Conservation (phyloP, 2,888 invertebrate genomes). For the Mechanitis mazaeus region DNA sequence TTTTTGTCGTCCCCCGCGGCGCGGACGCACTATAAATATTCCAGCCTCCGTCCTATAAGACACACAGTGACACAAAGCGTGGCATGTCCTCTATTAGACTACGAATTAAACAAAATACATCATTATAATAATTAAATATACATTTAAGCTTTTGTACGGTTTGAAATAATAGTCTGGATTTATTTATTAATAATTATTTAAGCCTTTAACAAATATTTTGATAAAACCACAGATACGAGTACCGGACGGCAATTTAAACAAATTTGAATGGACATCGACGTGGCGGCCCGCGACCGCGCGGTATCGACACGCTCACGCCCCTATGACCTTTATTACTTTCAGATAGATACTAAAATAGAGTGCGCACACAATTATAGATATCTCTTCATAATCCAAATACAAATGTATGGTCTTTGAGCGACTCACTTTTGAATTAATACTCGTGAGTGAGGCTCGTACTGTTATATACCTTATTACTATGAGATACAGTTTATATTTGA, state of each 20-base stretch:
- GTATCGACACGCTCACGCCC: conserved; percentile 1
- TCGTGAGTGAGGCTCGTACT: conserved; percentile 21
- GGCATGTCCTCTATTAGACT: not conserved
- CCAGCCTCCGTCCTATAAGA: not conserved
- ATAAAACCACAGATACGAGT: conserved; percentile 6
- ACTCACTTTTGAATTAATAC: conserved; percentile 38
- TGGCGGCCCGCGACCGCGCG: conserved; percentile 9
- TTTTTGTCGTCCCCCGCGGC: conserved; percentile 52
- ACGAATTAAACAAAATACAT: no score
- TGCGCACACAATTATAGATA: conserved; percentile 14
- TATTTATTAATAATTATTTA: no score
- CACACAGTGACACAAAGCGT: not conserved
- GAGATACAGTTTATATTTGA: conserved; percentile 24
- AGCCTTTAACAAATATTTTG: no score
- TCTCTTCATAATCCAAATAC: conserved; percentile 36
- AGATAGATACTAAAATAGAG: conserved; percentile 11
- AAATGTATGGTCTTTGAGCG: conserved; percentile 39
- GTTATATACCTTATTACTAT: conserved; percentile 17
- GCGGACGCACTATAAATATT: conserved; percentile 12
- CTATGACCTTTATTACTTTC: not conserved
- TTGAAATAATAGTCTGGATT: no score
- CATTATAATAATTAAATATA: no score
- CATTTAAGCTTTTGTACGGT: no score
- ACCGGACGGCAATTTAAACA: conserved; percentile 9
- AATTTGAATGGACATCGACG: conserved; percentile 21